A percentile compares a stretch with the other conserved stretches of the same genome.
Conservation (phyloP, 2,888 invertebrate genomes). For the Exocentrus adspersus region DNA sequence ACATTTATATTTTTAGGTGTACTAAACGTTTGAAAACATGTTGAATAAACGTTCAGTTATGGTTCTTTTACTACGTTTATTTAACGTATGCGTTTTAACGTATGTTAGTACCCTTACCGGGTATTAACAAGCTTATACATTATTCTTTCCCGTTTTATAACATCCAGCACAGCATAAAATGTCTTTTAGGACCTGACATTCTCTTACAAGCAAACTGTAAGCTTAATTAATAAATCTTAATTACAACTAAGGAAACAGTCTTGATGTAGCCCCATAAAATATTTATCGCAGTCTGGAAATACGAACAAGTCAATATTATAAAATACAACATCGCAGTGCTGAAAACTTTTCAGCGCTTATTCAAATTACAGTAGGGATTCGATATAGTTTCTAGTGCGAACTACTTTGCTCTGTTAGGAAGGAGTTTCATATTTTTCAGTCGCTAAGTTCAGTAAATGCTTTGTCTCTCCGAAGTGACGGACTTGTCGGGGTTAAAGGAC, state of each 20-base stretch:
- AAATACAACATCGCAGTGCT: not conserved
- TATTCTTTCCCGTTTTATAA: too few species aligned
- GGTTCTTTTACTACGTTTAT: too few species aligned
- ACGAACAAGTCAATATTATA: not conserved
- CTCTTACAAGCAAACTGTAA: not conserved
- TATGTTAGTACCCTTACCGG: too few species aligned
- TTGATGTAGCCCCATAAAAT: not conserved
- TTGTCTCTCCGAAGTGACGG: not conserved
- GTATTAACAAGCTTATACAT: too few species aligned
- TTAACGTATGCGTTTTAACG: too few species aligned
- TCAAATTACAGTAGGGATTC: not conserved
- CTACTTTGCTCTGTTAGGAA: not conserved
- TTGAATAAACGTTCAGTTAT: too few species aligned
- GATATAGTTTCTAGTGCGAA: not conserved
- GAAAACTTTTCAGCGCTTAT: not conserved
- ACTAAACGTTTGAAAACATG: too few species aligned
- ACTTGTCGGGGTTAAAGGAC: too few species aligned
- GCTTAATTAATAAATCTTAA: not conserved
- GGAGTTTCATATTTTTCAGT: not conserved
- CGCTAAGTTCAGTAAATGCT: not conserved
- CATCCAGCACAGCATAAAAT: too few species aligned
- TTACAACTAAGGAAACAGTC: not conserved
- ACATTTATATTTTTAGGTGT: too few species aligned
- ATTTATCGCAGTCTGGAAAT: not conserved
- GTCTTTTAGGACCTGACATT: too few species aligned